Evolutionary conservation across 2,113 vertebrate species (phyloP), one percentile per base, ranked within the genome.

Genomic region (Alligator sinensis): DNA sequence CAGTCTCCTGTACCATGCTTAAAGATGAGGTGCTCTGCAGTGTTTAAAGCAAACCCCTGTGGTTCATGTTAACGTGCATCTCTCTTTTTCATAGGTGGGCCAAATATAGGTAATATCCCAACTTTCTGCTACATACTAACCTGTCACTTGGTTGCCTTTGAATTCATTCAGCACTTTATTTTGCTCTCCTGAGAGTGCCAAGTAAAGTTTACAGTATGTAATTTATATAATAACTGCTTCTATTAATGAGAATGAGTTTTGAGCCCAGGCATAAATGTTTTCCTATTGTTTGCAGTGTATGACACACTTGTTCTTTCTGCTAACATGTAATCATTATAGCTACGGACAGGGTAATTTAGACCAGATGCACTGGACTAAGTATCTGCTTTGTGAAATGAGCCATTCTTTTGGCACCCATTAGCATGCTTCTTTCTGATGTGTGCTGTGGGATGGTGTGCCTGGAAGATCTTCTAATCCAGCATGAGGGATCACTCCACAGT

Each of bases 311-410:
- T 79, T 96, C 68, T 95, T 82, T 84, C 91, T 82, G 84, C 93
- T 92, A 80, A 80, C 91, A 77, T 91, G 86, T 80, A 78, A 90
- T 96, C 55, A 1, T 94, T 94, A 94, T 21, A 91, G 86, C 92
- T 96, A 84, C 91, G 94, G 90, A 87, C 86, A 94, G 88, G 82
- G 91, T 97, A 91, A 94, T 96, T 96, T 92, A 82, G 86, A 76
- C 77, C 93, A 93, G 94, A 91, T 96, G 96, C 77, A 92, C 60
- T 92, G 94, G 95, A 87, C 88, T 92, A 81, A 84, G 63, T 86
- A 82, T 87, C 95, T 96, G 75, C 80, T 93, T 91, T 96, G 95
- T 90, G 92, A 96, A 97, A 95, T 97, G 94, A 96, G 87, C 94
- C 94, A 86, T 96, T 96, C 80, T 96, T 94, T 82, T 87, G 94